Evolutionary conservation across 2,888 invertebrate genomes (phyloP), one percentile per base, ranked within the genome.

Genomic region (Heliconius ismenius): DNA sequence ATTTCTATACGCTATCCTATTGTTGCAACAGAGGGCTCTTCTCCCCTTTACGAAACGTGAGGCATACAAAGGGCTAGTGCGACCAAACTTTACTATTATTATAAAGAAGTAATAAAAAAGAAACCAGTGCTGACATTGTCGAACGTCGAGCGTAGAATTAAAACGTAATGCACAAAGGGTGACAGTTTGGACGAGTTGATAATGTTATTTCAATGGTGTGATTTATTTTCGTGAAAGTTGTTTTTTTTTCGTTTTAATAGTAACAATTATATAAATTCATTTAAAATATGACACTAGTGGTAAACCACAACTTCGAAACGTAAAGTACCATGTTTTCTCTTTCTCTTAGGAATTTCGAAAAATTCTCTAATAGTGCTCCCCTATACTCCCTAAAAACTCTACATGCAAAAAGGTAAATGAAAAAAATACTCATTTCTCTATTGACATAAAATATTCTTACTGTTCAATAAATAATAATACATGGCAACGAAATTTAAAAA

Each of bases 31-130:
- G 84, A 88, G 88, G 88, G 88, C 85, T 82, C 87, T 85, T 82
- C 86, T 85, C 86, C 86, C 87, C 84, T 83, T 67, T 86, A 81
- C 80, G 73, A 83, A 83, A 91, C 92, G 92, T 92, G 92, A 89
- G 86, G 79, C 81, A 78, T 77, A 92, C 92, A 93, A 92, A 91
- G 91, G 92, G 90, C 88, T 88, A 82, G 80, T 78, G 76, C 81
- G 80, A 84, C 83, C 82, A 81, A 81, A 82, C 69, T 83, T 80
- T 79, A 79, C 80, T 83, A 84, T 85, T 83, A 83, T 84, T 87
- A 85, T 86, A 85, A 73, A 74, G 83, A 83, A 83, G 83, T 86
- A 86, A 88, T 88, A 89, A 89, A 86, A 79, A 88, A 86, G 84
- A 83, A 84, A 83, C 82, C 80, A 81, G 84, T 83, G 82, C 82